Conservation (phyloP, 2,888 invertebrate genomes). For the Reticulitermes lucifugus region DNA sequence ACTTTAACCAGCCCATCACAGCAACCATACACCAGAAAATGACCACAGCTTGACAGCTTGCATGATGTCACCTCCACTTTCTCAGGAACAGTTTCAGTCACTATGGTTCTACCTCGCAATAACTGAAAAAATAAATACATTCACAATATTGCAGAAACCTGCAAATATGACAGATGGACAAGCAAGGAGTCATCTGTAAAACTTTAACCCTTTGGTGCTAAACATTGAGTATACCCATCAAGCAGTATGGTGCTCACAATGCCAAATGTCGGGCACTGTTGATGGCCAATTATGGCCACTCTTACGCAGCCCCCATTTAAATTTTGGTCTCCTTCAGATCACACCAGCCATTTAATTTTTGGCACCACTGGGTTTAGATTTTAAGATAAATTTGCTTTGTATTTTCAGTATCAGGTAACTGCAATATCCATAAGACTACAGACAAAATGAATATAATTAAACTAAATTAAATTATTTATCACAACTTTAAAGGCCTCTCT, state of each 20-base stretch:
- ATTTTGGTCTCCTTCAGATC: too few species aligned
- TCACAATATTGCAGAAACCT: not conserved
- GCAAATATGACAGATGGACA: not conserved
- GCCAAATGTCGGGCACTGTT: too few species aligned
- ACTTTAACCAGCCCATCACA: conserved; percentile 58
- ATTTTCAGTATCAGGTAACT: too few species aligned
- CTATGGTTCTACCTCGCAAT: conserved; percentile 57
- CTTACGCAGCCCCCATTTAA: too few species aligned
- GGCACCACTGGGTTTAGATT: not conserved
- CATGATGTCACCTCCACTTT: conserved; percentile 56
- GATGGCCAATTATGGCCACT: too few species aligned
- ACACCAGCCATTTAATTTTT: too few species aligned
- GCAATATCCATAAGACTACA: too few species aligned
- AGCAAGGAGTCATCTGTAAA: not conserved
- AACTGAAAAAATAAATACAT: conserved; percentile 54
- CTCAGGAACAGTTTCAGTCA: conserved; percentile 57
- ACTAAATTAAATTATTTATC: too few species aligned
- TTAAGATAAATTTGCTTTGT: not conserved
- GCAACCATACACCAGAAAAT: conserved; percentile 59
- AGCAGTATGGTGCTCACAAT: too few species aligned
- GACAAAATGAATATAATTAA: too few species aligned
- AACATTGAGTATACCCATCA: not conserved
- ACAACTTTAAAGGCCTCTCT: too few species aligned
- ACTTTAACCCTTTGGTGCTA: not conserved
- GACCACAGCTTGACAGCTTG: conserved; percentile 59